Percentiles rank a stretch among this genome's conserved stretches.
Evolutionary conservation across 2,113 vertebrate genomes (phyloP).

Genomic region (Craseonycteris thonglongyai): DNA sequence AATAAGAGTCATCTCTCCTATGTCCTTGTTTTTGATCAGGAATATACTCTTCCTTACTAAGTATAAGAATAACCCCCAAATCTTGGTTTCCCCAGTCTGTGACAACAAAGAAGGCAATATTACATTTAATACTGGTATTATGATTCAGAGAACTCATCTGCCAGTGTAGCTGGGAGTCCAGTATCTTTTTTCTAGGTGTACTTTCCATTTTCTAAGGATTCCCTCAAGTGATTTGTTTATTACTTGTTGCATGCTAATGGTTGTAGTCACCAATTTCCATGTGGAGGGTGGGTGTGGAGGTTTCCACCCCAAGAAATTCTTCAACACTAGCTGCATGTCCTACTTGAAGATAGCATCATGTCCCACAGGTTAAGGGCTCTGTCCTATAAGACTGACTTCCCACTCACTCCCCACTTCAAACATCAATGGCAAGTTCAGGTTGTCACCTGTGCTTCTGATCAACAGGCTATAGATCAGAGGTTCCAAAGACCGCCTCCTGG

Average conservation of each 20-base stretch:
- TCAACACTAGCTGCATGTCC: not conserved
- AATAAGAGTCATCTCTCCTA: not conserved
- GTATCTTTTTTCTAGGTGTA: not conserved
- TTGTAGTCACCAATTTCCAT: not conserved
- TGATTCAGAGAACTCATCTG: not conserved
- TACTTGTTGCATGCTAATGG: not conserved
- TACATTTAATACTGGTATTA: not conserved
- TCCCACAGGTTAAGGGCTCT: not conserved
- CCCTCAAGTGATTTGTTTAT: not conserved
- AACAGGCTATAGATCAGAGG: not conserved
- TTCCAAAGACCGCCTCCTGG: not conserved
- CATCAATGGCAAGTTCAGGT: not conserved
- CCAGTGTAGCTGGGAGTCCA: not conserved
- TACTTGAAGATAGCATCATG: not conserved
- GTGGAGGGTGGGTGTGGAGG: not conserved
- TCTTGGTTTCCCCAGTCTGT: not conserved
- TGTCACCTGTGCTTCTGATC: not conserved
- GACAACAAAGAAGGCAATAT: not conserved
- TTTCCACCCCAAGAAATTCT: not conserved
- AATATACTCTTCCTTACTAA: not conserved
- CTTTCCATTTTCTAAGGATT: not conserved
- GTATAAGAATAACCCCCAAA: not conserved
- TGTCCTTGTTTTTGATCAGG: not conserved
- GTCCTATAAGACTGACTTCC: not conserved
- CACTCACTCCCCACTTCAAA: not conserved